phyloP scores from a whole-genome alignment of 2,113 vertebrate species.

The Fukomys damarensis region DNA sequence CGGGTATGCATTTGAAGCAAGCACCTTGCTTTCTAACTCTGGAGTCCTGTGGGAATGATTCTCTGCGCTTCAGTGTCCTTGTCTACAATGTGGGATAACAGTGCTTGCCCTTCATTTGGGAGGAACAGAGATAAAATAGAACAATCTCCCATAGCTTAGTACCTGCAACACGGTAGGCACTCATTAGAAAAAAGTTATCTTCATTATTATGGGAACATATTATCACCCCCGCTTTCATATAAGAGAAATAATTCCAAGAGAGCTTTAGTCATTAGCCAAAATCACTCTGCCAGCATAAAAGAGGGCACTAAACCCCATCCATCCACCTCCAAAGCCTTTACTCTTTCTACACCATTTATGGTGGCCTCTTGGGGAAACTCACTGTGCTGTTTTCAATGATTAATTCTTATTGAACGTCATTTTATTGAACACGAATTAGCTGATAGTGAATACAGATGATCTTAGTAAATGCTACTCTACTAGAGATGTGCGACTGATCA shows the following conservation, averaged over 20 bases:
- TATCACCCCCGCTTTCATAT: background rate
- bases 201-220: background rate
- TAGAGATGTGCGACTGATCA: background rate
- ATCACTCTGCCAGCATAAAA: fast-evolving
- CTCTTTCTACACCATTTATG: background rate
- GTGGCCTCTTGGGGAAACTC: background rate
- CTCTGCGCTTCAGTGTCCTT: background rate
- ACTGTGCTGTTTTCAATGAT: background rate
- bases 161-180: background rate
- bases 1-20: fast-evolving
- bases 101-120: background rate
- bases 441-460: background rate
- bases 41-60: background rate
- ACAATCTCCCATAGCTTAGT: background rate
- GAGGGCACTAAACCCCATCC: background rate
- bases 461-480: background rate
- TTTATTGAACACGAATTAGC: background rate
- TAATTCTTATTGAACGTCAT: background rate
- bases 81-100: background rate
- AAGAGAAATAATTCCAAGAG: background rate
- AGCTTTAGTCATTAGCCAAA: background rate
- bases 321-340: background rate
- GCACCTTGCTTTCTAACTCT: background rate
- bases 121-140: background rate
- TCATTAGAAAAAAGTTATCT: background rate